A percentile compares a stretch with the other conserved stretches of the same genome.
phyloP scores from a whole-genome alignment of 2,113 vertebrate genomes.

The Ranitomeya variabilis region DNA sequence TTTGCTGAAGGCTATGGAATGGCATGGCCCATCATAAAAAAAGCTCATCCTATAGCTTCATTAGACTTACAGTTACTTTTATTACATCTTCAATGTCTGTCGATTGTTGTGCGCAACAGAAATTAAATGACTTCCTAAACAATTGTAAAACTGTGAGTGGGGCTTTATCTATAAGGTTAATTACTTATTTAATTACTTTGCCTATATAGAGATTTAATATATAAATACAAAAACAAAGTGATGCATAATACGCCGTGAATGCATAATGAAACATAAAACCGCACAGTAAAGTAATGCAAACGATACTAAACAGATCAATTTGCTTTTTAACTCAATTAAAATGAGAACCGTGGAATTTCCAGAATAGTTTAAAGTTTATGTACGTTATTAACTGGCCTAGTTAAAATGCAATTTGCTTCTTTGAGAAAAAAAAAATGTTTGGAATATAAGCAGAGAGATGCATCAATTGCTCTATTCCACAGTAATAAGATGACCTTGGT shows the following conservation, averaged over 20 bases:
- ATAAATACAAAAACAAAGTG: slow-evolving; percentile 39
- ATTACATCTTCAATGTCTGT: slow-evolving; percentile 1
- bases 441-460: slow-evolving; percentile 18
- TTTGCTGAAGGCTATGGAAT: background rate
- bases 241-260: slow-evolving; percentile 29
- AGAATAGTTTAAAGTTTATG: slow-evolving; percentile 44
- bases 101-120: background rate
- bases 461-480: slow-evolving; percentile 24
- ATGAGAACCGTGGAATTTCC: slow-evolving; percentile 25
- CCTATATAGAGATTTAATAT: slow-evolving; percentile 24
- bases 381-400: slow-evolving; percentile 47
- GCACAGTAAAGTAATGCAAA: slow-evolving; percentile 41
- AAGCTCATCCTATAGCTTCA: background rate
- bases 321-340: slow-evolving; percentile 54
- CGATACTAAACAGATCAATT: slow-evolving; percentile 51
- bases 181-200: slow-evolving; percentile 51
- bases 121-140: slow-evolving; percentile 16
- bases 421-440: slow-evolving; percentile 34
- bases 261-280: slow-evolving; percentile 46
- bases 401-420: slow-evolving; percentile 52
- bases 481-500: slow-evolving; percentile 49
- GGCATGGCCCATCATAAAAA: background rate
- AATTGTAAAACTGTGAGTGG: slow-evolving; percentile 10
- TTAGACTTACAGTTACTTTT: slow-evolving; percentile 29
- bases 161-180: slow-evolving; percentile 49